Conservation (phyloP, 2,113 vertebrate species). For the Eolophus roseicapilla region DNA sequence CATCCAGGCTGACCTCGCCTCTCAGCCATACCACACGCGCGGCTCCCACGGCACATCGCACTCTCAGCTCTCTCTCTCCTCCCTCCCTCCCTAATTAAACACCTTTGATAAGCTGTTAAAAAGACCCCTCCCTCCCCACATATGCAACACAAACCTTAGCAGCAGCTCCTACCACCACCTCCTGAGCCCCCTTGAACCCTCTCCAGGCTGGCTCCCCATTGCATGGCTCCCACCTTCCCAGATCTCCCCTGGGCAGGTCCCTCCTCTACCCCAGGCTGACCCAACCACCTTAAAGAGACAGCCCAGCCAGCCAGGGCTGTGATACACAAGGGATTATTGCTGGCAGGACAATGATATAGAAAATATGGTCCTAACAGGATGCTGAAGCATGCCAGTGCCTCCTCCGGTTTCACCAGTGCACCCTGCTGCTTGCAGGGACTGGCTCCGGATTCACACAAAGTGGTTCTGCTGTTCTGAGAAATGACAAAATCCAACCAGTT, state of each 20-base stretch:
- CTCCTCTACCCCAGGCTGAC: not conserved
- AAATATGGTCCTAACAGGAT: not conserved
- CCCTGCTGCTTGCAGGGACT: rapidly evolving
- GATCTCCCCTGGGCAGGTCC: not conserved
- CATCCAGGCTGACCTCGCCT: not conserved
- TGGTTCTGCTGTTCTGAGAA: not conserved
- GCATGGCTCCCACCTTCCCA: not conserved
- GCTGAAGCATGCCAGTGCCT: not conserved
- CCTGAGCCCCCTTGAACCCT: not conserved
- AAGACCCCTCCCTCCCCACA: not conserved
- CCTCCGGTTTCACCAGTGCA: not conserved
- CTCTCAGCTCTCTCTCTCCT: no score
- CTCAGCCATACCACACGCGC: not conserved
- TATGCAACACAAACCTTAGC: not conserved
- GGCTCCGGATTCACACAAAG: not conserved
- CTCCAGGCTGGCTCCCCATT: not conserved
- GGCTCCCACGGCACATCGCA: rapidly evolving
- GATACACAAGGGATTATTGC: not conserved
- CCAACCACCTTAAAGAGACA: not conserved
- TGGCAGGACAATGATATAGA: not conserved
- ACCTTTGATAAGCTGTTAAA: not conserved
- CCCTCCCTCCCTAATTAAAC: not conserved
- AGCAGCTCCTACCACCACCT: not conserved
- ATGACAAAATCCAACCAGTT: not conserved
- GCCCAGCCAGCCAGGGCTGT: not conserved